Evolutionary conservation across 1,140 invertebrate genomes (phyloP).

Genomic region (Drosophila nannoptera): DNA sequence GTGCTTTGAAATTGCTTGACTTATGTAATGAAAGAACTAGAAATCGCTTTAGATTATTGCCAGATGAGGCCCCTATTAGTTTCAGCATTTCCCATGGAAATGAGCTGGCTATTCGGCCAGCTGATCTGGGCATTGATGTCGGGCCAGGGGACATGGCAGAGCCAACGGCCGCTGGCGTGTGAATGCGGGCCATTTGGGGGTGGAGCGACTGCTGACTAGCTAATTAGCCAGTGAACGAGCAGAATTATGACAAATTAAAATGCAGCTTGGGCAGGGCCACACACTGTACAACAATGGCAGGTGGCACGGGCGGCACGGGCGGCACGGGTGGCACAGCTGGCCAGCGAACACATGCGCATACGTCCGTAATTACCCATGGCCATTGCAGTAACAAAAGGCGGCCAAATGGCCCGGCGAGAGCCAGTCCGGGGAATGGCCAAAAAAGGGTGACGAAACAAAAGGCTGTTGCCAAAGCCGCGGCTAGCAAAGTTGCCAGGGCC

Average conservation of each 20-base stretch:
- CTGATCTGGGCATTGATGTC: constrained; percentile 15
- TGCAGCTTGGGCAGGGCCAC: constrained; percentile 10
- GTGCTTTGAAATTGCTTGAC: background rate
- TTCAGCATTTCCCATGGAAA: too few species aligned
- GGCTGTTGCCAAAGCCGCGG: constrained; percentile 28
- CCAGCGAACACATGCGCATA: constrained; percentile 41
- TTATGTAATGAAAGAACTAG: background rate
- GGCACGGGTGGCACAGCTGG: too few species aligned
- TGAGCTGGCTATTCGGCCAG: background rate
- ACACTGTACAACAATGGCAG: constrained; percentile 43
- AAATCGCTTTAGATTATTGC: background rate
- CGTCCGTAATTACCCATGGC: constrained; percentile 59
- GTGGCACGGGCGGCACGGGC: constrained; percentile 11
- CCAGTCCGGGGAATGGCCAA: constrained; percentile 17
- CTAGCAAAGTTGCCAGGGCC: background rate
- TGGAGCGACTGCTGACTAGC: constrained; percentile 31
- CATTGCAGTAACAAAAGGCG: constrained; percentile 48
- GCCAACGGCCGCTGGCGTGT: constrained; percentile 8
- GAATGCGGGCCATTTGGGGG: background rate
- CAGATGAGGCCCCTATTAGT: background rate
- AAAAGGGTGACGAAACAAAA: constrained; percentile 72
- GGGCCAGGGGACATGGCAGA: constrained; percentile 7
- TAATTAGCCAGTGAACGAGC: constrained; percentile 40
- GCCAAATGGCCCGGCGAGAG: constrained; percentile 20
- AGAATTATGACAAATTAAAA: constrained; percentile 74